Conservation (phyloP, 2,113 vertebrate species). For the Elanoides forficatus region DNA sequence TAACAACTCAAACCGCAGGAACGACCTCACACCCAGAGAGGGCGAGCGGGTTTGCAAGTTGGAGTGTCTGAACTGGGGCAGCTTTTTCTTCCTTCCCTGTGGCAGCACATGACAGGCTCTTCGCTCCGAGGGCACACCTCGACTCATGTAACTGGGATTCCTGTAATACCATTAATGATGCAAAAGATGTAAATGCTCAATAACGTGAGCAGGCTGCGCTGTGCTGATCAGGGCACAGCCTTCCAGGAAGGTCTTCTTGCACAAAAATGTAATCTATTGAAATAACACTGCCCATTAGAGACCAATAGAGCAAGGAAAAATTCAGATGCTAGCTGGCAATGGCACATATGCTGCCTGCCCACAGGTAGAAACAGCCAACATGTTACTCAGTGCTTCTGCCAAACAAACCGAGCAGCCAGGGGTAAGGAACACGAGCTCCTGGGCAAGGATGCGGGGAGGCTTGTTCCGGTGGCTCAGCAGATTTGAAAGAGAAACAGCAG, state of each 20-base stretch:
- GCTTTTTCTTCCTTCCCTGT: not conserved
- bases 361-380: not conserved
- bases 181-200: not conserved
- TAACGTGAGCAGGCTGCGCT: not conserved
- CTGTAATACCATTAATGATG: not conserved
- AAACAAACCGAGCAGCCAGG: not conserved
- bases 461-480: not conserved
- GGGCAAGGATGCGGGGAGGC: not conserved
- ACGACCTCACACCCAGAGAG: fast-evolving
- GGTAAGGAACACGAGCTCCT: not conserved
- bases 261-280: not conserved
- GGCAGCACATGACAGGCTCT: not conserved
- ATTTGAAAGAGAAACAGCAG: not conserved
- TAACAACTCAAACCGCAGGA: not conserved
- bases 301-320: not conserved
- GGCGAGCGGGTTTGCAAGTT: not conserved
- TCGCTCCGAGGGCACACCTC: fast-evolving
- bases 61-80: not conserved
- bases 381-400: not conserved
- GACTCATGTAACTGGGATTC: fast-evolving
- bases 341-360: not conserved
- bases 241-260: not conserved
- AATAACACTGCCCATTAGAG: not conserved
- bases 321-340: not conserved
- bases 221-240: not conserved